Evolutionary conservation across 2,113 vertebrate species (phyloP), one percentile per base, ranked within the genome.

Genomic region (Hippocampus abdominalis): DNA sequence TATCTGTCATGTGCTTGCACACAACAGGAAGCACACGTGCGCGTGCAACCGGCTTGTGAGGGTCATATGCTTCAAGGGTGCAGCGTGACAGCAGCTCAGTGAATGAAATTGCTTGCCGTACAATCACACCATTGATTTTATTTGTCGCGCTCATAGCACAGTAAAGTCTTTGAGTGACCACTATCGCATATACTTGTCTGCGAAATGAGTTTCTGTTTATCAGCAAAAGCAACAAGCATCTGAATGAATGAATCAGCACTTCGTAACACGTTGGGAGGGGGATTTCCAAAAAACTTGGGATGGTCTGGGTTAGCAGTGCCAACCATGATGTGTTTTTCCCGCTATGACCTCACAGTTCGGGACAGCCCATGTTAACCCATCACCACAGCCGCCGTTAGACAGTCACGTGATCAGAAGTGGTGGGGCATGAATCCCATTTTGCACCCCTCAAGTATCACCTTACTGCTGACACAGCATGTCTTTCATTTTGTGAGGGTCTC

Each of bases 51-150:
- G 27, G 57, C 62, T 42, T 42, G 62, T 64, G 62, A 42, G 62
- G 62, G 62, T 64, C 62, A 64, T 64, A 42, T 64, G 62, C 62
- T 64, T 60, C 27, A 16, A 60, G 57, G 57, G 29, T 60, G 27
- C 57, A 60, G 57, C 57, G 57, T 60, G 57, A 60, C 62, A 20
- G 21, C 62, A 44, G 36, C 39, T 25, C 15, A 60, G 57, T 60
- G 57, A 60, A 60, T 60, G 57, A 60, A 60, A 60, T 32, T 32
- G 57, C 57, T 60, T 5, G 27, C 27, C 18, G 15, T 29, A 60
- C 62, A 64, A 64, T 44, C 10, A 64, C 62, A 16, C 39, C 2
- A 18, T 44, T 64, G 39, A 64, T 44, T 60, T 32, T 60, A 60
- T 3, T 60, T 60, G 32, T 32, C 32, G 21, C 5, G 21, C 11